These are phyloP conservation scores for Nowickia ferox DNA, from an alignment of 2,888 invertebrate genomes.

Conservation along the genomic window DNA sequence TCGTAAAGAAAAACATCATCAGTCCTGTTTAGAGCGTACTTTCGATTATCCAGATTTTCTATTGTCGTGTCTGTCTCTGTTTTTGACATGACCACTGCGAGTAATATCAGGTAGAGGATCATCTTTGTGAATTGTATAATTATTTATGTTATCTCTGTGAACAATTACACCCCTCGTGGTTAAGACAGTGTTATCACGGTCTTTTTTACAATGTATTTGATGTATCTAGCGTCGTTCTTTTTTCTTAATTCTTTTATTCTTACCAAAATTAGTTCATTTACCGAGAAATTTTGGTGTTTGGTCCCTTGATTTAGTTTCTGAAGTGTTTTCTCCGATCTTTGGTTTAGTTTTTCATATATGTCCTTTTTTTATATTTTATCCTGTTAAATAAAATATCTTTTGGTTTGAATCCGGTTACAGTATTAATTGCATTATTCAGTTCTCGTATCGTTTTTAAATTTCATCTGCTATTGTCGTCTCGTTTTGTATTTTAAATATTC, in stretches of 20 bases:
- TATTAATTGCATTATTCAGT: constrained; percentile 49
- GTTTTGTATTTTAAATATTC: constrained; percentile 40
- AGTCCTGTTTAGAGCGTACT: no score
- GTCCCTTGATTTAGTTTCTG: neutral
- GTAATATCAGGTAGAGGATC: no score
- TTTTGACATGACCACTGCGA: no score
- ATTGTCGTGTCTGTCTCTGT: no score
- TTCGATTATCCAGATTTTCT: no score
- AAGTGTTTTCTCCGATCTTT: neutral
- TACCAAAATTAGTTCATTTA: neutral
- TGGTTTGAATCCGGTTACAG: constrained; percentile 43
- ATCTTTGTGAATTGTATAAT: no score
- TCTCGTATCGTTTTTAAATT: constrained; percentile 27
- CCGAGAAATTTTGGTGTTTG: neutral
- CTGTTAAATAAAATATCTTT: constrained; percentile 18
- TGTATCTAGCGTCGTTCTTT: constrained; percentile 21
- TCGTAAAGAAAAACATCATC: constrained; percentile 17
- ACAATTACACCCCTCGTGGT: no score
- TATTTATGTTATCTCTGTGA: no score
- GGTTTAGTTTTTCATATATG: neutral
- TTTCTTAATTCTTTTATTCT: constrained; percentile 3
- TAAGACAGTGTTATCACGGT: constrained; percentile 34
- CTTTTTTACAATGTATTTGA: constrained; percentile 22
- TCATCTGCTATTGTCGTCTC: no score
- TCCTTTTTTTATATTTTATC: constrained; percentile 19